Base-by-base conservation (phyloP, 2,113 vertebrate species). In the Dipodomys ordii region DNA sequence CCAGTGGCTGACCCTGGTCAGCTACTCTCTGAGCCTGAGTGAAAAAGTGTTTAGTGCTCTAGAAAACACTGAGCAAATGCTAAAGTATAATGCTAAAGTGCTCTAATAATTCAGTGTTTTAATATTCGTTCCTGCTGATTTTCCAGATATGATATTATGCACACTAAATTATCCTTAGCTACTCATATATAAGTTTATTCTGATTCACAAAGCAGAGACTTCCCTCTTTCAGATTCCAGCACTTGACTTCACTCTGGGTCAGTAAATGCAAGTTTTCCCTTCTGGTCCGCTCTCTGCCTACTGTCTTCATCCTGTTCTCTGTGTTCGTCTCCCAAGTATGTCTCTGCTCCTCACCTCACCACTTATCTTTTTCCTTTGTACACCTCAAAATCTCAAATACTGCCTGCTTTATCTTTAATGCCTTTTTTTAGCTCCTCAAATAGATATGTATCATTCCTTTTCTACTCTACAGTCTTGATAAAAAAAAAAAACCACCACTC, bases 41-140 rank as follows among this genome's bases (percentile, higher is more conserved):
- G 30, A 80, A 72, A 80, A 72, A 91, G 3, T 25, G 25, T 72
- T 8, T 22, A 72, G 64, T 25, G 46, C 83, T 60, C 62, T 83
- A 18, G 30, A 86, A 93, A 71, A 3, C n/a, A 80, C 8, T 35
- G 10, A 62, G 28, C 8, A 81, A 65, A 46, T 28, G 6, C 44
- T 39, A 87, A 73, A 2, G 1, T 32, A 84, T 85, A 57, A 84
- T 69, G 2, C 7, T 82, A 23, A 85, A 30, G 23, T 65, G 83
- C 46, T 60, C 92, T 32, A 83, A 32, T 77, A 60, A 87, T 16
- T 72, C 16, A 77, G 6, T 85, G 53, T 78, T 91, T 94, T 87
- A 27, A 69, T 62, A 84, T 60, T 77, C 83, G 18, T 83, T 93
- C 39, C 28, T 9, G 6, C n/a, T 82, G 7, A 72, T 87, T 92